Evolutionary conservation across 2,888 invertebrate genomes (phyloP).

Genomic region (Branchellion lobata): DNA sequence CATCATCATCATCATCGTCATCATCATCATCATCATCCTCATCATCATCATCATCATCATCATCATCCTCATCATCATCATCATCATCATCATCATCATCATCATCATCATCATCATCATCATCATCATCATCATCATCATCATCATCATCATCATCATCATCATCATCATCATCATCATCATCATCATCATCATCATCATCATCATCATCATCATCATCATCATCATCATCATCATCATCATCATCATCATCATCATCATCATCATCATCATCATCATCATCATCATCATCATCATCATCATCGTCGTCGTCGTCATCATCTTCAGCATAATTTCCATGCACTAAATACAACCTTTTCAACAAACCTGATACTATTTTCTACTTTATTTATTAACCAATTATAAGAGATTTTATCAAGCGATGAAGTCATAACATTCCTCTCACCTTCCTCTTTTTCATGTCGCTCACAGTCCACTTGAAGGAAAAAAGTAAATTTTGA

Average conservation of each 20-base stretch:
- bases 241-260: not conserved
- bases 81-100: conserved; percentile 28
- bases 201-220: not conserved
- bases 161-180: conserved; percentile 10
- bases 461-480: too few species aligned
- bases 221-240: not conserved
- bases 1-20: conserved; percentile 48
- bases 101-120: conserved; percentile 35
- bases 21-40: not conserved
- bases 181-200: conserved; percentile 27
- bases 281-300: conserved; percentile 28
- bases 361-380: too few species aligned
- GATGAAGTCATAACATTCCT: too few species aligned
- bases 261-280: not conserved
- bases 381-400: too few species aligned
- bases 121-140: conserved; percentile 31
- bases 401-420: too few species aligned
- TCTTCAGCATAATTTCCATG: too few species aligned
- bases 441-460: too few species aligned
- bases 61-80: too few species aligned
- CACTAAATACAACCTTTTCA: too few species aligned
- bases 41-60: too few species aligned
- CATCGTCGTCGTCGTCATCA: not conserved
- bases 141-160: not conserved
- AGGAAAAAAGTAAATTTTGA: too few species aligned